Conservation (phyloP, 2,113 vertebrate species). For the Hymenochirus boettgeri region DNA sequence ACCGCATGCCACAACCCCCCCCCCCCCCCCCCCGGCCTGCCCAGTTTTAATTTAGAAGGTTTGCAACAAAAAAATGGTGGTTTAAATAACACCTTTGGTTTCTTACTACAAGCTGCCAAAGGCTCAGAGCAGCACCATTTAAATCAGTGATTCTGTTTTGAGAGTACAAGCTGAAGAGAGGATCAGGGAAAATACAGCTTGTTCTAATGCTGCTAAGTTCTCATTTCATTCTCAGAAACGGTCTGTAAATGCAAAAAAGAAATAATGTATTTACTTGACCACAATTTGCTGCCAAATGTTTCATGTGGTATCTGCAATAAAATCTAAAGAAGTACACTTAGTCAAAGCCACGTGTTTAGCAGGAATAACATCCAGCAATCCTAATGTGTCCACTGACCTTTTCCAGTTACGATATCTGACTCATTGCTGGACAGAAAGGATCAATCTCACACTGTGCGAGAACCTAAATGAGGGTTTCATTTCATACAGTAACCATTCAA, state of each 20-base stretch:
- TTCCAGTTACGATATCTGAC: conserved; percentile 35
- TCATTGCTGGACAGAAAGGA: conserved; percentile 24
- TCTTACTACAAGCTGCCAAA: no score
- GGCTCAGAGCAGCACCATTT: no score
- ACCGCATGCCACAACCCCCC: no score
- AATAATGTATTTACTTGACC: conserved; percentile 4
- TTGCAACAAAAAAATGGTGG: no score
- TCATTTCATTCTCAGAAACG: conserved; percentile 5
- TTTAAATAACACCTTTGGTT: no score
- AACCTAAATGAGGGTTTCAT: conserved; percentile 49
- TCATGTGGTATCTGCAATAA: conserved; percentile 9
- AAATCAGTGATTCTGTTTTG: no score
- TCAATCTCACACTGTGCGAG: conserved; percentile 38
- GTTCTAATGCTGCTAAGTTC: conserved; percentile 10
- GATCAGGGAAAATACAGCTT: conserved; percentile 6
- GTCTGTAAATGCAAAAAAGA: conserved; percentile 1
- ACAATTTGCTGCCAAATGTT: not conserved
- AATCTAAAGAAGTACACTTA: conserved; percentile 29
- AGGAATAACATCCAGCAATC: conserved; percentile 31
- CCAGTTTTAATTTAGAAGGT: no score
- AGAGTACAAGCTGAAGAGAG: no score
- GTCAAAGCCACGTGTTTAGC: conserved; percentile 25
- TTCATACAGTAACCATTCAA: conserved; percentile 43
- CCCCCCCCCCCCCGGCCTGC: no score
- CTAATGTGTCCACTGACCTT: conserved; percentile 42